Base-by-base conservation (phyloP, 2,888 invertebrate genomes). In the Thymelicus acteon region DNA sequence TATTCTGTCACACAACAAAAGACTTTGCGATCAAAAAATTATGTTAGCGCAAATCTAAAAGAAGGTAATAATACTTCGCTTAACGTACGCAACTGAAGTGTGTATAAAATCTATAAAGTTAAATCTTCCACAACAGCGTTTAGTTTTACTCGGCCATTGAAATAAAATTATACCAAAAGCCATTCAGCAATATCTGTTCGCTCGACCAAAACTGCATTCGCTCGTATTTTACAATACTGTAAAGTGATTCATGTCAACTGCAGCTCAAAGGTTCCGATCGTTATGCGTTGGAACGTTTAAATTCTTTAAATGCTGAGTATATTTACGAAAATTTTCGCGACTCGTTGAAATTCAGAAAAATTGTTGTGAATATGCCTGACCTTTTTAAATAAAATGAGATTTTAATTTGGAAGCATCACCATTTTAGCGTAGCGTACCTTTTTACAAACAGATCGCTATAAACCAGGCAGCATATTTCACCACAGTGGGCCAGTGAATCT, bases 201-300 rank as follows among this genome's bases (percentile, higher is more conserved):
- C 12, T 61, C 19, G 13, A 47, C 15, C 47, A 44, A 61, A 61
- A 61, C 24, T 47, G 31, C 24, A 44, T 1, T 13, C 13, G 24
- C 44, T 61, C 13, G 61, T 61, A 60, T 60, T 60, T 60, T 60
- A 47, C 61, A 61, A 61, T 58, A 52, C 47, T 37, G 63, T 15
- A 49, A 63, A 63, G 63, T 63, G 49, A 63, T 63, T 63, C 52
- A 15, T 52, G 63, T 63, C 63, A 52, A 52, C 52, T 63, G 37
- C 63, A 63, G 63, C 63, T 52, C 63, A 63, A 63, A 60, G 47
- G 31, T 48, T 62, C 7, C 31, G 47, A 48, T 3, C 61, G 48
- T 62, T 12, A 62, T 31, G 47, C 61, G 61, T 31, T 48, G 48
- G n/a, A 49, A 62, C 48, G 62, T 47, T 31, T 31, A 62, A 62